Conservation (phyloP, 2,113 vertebrate species). For the Promerops cafer region DNA sequence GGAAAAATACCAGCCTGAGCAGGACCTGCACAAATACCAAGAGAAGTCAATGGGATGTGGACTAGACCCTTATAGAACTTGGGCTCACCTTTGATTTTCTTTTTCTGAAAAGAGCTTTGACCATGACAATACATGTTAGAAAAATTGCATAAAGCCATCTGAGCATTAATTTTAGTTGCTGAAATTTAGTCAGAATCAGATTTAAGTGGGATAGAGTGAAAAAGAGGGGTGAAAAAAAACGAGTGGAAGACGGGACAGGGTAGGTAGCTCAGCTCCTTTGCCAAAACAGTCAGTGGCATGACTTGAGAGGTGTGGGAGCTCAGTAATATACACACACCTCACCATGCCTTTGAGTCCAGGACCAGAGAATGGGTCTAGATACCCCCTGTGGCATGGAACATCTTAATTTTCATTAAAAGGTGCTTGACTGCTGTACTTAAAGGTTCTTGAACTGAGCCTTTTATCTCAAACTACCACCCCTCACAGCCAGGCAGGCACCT, state of each 20-base stretch:
- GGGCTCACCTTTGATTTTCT: neutral
- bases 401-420: neutral
- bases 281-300: neutral
- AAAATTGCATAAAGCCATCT: neutral
- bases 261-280: neutral
- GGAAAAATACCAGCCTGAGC: neutral
- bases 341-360: neutral
- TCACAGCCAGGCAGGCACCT: neutral
- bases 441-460: neutral
- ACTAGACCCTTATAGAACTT: neutral
- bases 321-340: neutral
- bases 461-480: neutral
- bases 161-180: neutral
- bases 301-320: neutral
- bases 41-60: accelerated
- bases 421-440: neutral
- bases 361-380: neutral
- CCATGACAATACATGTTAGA: accelerated
- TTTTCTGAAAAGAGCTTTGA: neutral
- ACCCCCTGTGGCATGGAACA: neutral
- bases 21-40: neutral
- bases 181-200: neutral
- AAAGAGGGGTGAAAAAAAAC: neutral
- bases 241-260: neutral
- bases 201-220: neutral